Evolutionary conservation across 1,140 invertebrate genomes (phyloP).

Genomic region (Ceratina calcarata): DNA sequence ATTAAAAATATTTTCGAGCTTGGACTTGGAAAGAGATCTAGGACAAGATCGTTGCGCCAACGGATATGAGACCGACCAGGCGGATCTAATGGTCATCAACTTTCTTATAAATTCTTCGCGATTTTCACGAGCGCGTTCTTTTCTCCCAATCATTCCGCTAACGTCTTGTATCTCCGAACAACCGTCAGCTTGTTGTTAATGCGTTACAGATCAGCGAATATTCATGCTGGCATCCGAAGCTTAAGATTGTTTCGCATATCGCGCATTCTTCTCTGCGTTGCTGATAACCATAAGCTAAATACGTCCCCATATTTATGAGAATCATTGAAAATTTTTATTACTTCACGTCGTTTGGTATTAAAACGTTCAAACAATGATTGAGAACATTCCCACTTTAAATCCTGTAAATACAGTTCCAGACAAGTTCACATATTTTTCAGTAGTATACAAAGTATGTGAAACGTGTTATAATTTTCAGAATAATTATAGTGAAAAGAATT

Average conservation of each 20-base stretch:
- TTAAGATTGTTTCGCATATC: slow-evolving; percentile 14
- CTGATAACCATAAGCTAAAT: too few species aligned
- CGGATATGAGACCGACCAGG: slow-evolving; percentile 60
- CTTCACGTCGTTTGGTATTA: not conserved
- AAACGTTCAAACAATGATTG: not conserved
- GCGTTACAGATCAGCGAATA: slow-evolving; percentile 24
- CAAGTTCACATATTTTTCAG: too few species aligned
- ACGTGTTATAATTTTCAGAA: too few species aligned
- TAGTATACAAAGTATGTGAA: too few species aligned
- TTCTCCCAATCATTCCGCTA: slow-evolving; percentile 46
- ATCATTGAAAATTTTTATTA: not conserved
- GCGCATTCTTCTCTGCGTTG: not conserved
- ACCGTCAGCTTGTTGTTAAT: slow-evolving; percentile 7
- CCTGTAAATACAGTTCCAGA: too few species aligned
- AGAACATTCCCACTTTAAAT: not conserved
- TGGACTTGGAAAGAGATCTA: slow-evolving; percentile 48
- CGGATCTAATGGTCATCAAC: slow-evolving; percentile 71
- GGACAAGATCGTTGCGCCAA: slow-evolving; percentile 52
- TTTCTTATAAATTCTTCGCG: slow-evolving; percentile 72
- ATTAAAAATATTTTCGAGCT: not conserved
- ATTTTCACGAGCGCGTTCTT: slow-evolving; percentile 49
- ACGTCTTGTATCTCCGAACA: slow-evolving; percentile 32
- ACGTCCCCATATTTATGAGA: not conserved
- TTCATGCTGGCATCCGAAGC: slow-evolving; percentile 11
- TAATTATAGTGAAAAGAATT: too few species aligned